Conservation (phyloP, 2,113 vertebrate genomes). For the Bufo bufo region DNA sequence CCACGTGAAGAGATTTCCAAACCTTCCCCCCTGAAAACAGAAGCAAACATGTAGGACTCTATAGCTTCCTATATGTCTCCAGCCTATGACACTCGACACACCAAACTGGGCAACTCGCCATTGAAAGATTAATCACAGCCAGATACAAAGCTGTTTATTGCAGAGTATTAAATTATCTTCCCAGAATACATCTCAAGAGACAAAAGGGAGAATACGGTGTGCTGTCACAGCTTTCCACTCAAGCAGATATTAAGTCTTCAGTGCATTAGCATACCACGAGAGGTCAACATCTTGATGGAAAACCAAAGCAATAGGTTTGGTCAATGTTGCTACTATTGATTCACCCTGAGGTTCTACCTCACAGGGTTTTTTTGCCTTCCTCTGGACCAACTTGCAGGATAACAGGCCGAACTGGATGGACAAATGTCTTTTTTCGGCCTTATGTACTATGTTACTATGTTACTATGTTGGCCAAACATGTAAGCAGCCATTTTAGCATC, state of each 20-base stretch:
- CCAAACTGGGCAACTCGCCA: conserved; percentile 13
- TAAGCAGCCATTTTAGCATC: no score
- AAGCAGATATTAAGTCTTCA: not conserved
- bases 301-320: no score
- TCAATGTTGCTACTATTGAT: not conserved
- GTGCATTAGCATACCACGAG: not conserved
- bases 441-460: no score
- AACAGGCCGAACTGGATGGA: no score
- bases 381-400: no score
- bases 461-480: no score
- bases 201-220: conserved; percentile 13
- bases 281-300: conserved; percentile 12
- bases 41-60: not conserved
- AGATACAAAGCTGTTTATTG: conserved; percentile 41
- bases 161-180: conserved; percentile 22
- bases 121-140: conserved; percentile 37
- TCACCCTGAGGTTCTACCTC: no score
- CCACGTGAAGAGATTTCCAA: conserved; percentile 30
- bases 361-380: no score
- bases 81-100: not conserved
- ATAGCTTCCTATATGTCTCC: conserved; percentile 17
- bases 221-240: not conserved
- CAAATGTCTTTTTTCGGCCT: no score
- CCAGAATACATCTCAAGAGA: conserved; percentile 18
- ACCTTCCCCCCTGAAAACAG: not conserved